phyloP scores from a whole-genome alignment of 2,113 vertebrate genomes.

The Sarotherodon lohbergeri region DNA sequence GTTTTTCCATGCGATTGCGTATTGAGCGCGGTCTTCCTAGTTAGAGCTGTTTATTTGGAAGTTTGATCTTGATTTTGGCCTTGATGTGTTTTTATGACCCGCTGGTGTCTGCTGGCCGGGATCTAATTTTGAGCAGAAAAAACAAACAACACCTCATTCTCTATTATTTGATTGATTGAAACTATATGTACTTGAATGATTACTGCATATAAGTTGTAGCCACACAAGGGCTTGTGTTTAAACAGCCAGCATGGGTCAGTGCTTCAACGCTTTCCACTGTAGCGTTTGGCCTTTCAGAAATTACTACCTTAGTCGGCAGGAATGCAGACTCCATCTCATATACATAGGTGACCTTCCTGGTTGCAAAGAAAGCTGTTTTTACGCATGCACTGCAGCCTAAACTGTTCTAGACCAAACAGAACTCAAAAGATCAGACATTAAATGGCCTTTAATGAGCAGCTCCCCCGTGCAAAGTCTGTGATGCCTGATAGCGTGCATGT shows the following conservation, averaged over 20 bases:
- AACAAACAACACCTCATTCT: not conserved
- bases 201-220: not conserved
- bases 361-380: not conserved
- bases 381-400: not conserved
- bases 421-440: not conserved
- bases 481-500: not conserved
- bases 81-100: not conserved
- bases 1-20: not conserved
- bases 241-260: not conserved
- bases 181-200: not conserved
- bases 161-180: not conserved
- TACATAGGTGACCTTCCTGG: not conserved
- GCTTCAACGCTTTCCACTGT: not conserved
- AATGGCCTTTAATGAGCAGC: not conserved
- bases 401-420: not conserved
- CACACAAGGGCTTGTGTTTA: not conserved
- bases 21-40: not conserved
- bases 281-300: not conserved
- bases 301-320: not conserved
- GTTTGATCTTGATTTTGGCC: not conserved
- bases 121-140: not conserved
- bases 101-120: not conserved
- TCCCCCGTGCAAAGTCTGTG: not conserved
- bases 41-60: not conserved
- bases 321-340: not conserved